Evolutionary conservation across 2,113 vertebrate species (phyloP), one percentile per base, ranked within the genome.

Genomic region (Myodes glareolus): DNA sequence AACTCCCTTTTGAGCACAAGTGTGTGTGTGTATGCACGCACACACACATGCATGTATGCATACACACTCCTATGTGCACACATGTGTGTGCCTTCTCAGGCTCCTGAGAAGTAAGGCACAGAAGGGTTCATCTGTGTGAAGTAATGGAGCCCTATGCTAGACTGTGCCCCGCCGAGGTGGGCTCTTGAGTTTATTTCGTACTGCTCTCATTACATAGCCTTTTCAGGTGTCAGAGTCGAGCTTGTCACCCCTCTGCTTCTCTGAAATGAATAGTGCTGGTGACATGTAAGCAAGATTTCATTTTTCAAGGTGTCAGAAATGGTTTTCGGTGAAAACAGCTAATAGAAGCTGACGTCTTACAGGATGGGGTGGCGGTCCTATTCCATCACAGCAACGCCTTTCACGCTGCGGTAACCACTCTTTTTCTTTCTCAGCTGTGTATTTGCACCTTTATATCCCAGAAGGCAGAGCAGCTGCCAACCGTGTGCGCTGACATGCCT

Each of bases 311-410:
- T 96, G 95, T 95, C 96, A 17, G 73, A 95, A 95, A 90, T 85
- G 88, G 78, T 97, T 95, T 95, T 92, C 67, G 12, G 39, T 75
- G 58, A 42, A 73, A 87, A 77, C 73, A 77, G 77, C 88, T 98
- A 97, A 97, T 97, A 33, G 68, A 94, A 92, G 33, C 63, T 97
- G 98, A 98, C 95, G 91, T 21, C 76, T 73, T 58, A 86, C 90
- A 72, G 91, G 76, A 75, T 47, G 77, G 94, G 89, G 61, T 61
- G 85, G 50, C 88, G 23, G 87, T 94, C 77, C 92, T 94, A 7
- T 68, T 97, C 88, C 77, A 31, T 70, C 3, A 0, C 4, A 5
- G 88, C 36, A 45, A 89, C 87, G 92, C 75, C 95, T 95, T 89
- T 95, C 92, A 97, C 0, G 6, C 93, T 3, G 0, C 68, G 52